A percentile compares a stretch with the other conserved stretches of the same genome.
Conservation (phyloP, 37 sponge, comb jelly and placozoan species). For the Halichondria panicea region DNA sequence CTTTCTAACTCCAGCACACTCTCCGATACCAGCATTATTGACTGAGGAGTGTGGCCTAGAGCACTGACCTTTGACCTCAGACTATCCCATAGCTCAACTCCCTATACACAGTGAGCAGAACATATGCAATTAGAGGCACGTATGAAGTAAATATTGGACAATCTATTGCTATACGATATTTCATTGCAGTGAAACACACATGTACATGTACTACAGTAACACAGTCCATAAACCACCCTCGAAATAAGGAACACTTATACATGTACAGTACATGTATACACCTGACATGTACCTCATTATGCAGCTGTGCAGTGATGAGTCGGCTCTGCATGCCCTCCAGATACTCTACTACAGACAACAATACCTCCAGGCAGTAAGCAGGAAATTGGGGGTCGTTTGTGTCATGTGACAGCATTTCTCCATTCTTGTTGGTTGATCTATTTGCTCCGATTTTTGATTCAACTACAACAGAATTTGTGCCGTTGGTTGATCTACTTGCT, state of each 20-base stretch:
- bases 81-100: neutral
- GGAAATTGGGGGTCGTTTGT: constrained; percentile 24
- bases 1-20: constrained; percentile 65
- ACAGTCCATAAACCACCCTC: neutral
- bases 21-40: constrained; percentile 6
- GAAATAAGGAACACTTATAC: neutral
- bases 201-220: constrained; percentile 5
- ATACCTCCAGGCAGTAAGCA: neutral
- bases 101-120: neutral
- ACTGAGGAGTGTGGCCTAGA: neutral
- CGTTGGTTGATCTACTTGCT: constrained; percentile 10
- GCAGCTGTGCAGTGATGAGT: constrained; percentile 52
- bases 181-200: neutral
- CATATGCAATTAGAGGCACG: neutral
- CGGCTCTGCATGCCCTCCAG: constrained; percentile 45
- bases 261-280: constrained; percentile 2
- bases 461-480: neutral
- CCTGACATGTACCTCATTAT: constrained; percentile 39
- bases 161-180: neutral
- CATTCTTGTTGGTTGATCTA: neutral
- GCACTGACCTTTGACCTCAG: neutral
- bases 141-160: neutral
- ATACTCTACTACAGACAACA: constrained; percentile 19
- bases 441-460: neutral
- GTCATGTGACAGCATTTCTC: neutral